A percentile compares a stretch with the other conserved stretches of the same genome.
These are phyloP conservation scores for Heliothis subflexa DNA, from an alignment of 1,140 invertebrate genomes.

Conservation along the genomic window DNA sequence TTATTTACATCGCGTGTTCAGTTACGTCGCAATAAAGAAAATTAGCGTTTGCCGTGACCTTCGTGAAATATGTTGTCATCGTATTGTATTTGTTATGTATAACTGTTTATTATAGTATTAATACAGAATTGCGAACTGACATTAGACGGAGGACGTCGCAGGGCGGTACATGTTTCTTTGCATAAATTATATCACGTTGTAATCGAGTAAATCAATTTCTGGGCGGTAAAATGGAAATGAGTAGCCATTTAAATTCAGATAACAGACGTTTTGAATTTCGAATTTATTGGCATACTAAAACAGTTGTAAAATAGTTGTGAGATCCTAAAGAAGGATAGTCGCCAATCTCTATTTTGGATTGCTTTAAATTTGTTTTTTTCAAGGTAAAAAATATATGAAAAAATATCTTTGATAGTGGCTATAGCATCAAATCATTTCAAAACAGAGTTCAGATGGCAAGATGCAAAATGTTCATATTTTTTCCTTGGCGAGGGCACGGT, in stretches of 20 bases:
- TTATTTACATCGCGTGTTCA: constrained; percentile 66
- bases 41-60: constrained; percentile 79
- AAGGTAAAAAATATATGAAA: no score
- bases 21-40: constrained; percentile 67
- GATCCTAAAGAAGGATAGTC: neutral
- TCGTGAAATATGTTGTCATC: constrained; percentile 59
- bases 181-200: constrained; percentile 74
- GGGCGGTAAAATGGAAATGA: constrained; percentile 52
- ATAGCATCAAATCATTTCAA: no score
- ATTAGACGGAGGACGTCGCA: constrained; percentile 72
- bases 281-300: constrained; percentile 23
- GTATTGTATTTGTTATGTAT: constrained; percentile 67
- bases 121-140: constrained; percentile 69
- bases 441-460: no score
- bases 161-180: constrained; percentile 78
- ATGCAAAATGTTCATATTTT: no score
- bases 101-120: constrained; percentile 78
- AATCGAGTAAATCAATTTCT: constrained; percentile 60
- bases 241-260: constrained; percentile 59
- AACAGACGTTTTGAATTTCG: constrained; percentile 36
- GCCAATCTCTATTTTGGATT: neutral
- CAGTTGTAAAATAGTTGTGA: constrained; percentile 24
- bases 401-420: no score
- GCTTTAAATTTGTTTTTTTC: no score
- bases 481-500: no score